Percentiles rank a stretch among this genome's conserved stretches.
These are phyloP conservation scores for Cheilosia vernalis DNA, from an alignment of 2,888 invertebrate species.

Conservation along the genomic window DNA sequence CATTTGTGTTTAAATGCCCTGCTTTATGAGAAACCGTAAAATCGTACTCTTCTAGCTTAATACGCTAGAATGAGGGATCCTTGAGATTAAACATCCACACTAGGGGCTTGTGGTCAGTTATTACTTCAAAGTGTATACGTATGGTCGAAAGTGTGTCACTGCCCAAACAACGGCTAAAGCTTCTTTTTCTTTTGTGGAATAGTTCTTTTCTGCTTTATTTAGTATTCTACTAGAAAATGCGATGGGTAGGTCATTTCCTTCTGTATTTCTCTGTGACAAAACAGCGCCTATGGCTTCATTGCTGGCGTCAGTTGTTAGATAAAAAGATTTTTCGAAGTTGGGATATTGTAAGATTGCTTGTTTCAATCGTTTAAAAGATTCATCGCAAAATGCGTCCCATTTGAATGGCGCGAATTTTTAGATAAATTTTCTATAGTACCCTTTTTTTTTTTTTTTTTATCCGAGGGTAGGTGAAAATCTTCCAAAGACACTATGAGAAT, in stretches of 20 bases:
- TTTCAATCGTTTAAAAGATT: too few relatives aligned
- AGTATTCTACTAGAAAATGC: conserved; percentile 42
- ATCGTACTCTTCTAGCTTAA: conserved; percentile 19
- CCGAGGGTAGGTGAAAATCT: too few relatives aligned
- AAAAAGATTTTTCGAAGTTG: too few relatives aligned
- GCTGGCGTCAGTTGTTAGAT: too few relatives aligned
- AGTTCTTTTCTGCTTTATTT: conserved; percentile 76
- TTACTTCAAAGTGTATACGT: conserved; percentile 73
- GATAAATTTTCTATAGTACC: too few relatives aligned
- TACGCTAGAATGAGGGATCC: conserved; percentile 76
- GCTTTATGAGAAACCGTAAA: conserved; percentile 76
- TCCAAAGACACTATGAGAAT: too few relatives aligned
- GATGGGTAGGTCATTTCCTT: background rate
- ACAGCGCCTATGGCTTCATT: too few relatives aligned
- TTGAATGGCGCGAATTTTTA: too few relatives aligned
- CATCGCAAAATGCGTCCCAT: too few relatives aligned
- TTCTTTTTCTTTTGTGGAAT: conserved; percentile 77
- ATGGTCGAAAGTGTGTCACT: conserved; percentile 16
- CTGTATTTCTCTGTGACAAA: too few relatives aligned
- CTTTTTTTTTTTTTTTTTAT: too few relatives aligned
- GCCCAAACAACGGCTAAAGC: conserved; percentile 66
- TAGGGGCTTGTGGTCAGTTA: conserved; percentile 77
- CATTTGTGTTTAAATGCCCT: conserved; percentile 18
- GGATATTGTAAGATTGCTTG: too few relatives aligned
- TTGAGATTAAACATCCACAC: conserved; percentile 75